These are phyloP conservation scores for Trichomalopsis sarcophagae DNA, from an alignment of 1,140 invertebrate species.

Conservation along the genomic window DNA sequence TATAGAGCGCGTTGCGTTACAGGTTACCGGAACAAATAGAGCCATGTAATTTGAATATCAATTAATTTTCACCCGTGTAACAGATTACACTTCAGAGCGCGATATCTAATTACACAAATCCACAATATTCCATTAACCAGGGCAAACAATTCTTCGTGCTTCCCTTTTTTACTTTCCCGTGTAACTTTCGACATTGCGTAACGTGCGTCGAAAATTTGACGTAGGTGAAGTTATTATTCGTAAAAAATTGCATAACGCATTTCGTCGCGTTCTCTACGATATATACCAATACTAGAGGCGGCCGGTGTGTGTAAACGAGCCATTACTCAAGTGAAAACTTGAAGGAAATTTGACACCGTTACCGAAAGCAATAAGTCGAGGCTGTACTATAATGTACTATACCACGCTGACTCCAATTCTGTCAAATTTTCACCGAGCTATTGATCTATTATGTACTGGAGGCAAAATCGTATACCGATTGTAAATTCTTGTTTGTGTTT, in stretches of 20 bases:
- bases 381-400: too few species aligned
- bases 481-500: neutral
- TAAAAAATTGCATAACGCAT: neutral
- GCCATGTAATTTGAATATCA: too few species aligned
- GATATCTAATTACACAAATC: too few species aligned
- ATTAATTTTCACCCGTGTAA: too few species aligned
- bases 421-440: constrained; percentile 2
- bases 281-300: neutral
- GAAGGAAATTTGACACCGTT: constrained; percentile 25
- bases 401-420: too few species aligned
- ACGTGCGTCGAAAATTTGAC: neutral
- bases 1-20: too few species aligned
- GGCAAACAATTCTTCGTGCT: too few species aligned
- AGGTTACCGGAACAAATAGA: too few species aligned
- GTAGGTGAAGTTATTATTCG: neutral
- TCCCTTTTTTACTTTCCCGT: too few species aligned
- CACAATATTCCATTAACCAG: too few species aligned
- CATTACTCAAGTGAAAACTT: constrained; percentile 19
- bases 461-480: neutral
- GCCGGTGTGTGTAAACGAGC: constrained; percentile 10
- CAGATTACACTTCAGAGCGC: too few species aligned
- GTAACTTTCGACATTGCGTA: neutral
- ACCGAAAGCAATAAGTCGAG: neutral
- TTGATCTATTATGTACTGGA: neutral
- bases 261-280: neutral